Evolutionary conservation across 2,797 vertebrate genomes (phyloP), one percentile per base, ranked within the genome.

Genomic region (Cynopterus sphinx): DNA sequence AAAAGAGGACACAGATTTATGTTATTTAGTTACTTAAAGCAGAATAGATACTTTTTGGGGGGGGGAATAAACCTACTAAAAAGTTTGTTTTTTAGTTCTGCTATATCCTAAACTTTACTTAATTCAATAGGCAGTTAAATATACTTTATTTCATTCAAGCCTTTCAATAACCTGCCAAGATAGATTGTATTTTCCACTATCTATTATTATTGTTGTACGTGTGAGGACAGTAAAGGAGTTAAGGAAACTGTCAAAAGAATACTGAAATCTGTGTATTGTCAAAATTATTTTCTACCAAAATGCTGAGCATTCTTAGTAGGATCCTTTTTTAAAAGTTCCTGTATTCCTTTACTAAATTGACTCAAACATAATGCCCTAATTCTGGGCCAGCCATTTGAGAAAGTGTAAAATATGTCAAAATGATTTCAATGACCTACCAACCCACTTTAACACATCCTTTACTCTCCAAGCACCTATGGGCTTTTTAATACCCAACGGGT

Each of bases 171-270:
- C 17, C 28, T 8, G 3, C 13, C 6, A 61, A 71, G 55, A 85
- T 53, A 57, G 2, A 17, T n/a, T 92, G n/a, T 3, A 67, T 81
- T 61, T 61, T 39, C 36, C 26, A 53, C 43, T 26, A 39, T 57
- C 59, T 90, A 78, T 73, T 31, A 86, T 46, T 57, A 39, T 33
- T 49, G 11, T 11, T 4, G 57, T 59, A 26, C 24, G 28, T 59
- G 9, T 49, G 83, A 16, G 71, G 59, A 84, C 68, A 49, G 11
- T n/a, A 55, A 93, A 95, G 74, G 79, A 91, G 65, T 63, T 79
- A 87, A 92, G 33, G 22, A 53, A 82, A 16, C 74, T 93, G 41
- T 84, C 51, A 90, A 87, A 92, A 22, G 3, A 81, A 16, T 26
- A 87, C 24, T 36, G 24, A 67, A 92, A 86, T 4, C 55, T 61